Base-by-base conservation (phyloP, 2,797 vertebrate genomes). In the Lacerta viridis region DNA sequence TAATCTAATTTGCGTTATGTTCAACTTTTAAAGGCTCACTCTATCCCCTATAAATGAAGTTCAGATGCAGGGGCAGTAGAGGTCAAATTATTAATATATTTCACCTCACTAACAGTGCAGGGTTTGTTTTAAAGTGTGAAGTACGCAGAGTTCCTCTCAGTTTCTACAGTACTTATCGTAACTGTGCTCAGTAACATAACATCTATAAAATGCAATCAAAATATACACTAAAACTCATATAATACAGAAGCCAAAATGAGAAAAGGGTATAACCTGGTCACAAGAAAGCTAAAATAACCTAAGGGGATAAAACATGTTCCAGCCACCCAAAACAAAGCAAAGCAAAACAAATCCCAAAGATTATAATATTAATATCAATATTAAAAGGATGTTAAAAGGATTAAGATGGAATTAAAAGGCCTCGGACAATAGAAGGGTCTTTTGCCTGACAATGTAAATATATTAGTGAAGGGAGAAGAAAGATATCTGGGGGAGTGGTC, bases 31-130 rank as follows among this genome's bases (percentile, higher is more conserved):
- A 77, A 41, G 66, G 85, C 61, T 81, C 88, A 83, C 66, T 83
- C 68, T 91, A 46, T 71, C 91, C 86, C 87, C 88, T 87, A 84
- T 89, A 85, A 64, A 85, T 46, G 23, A 87, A 93, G 74, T 94
- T 46, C 86, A 91, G 75, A 0, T 88, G 59, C 86, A 85, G 5
- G 46, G 10, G 41, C 85, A 90, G 39, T 2, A 90, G 81, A 64
- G 84, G 17, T 89, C 75, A 61, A 27, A 18, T 33, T 82, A 77
- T 84, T 71, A 69, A 69, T 46, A 43, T 11, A 59, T 61, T 43
- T 25, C 23, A 61, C 6, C 55, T 39, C 61, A 64, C 61, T 23
- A 64, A 5, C 39, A 86, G 1, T 5, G 90, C 76, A 4, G 41
- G 18, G 4, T 27, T 39, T 87, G 88, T 87, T 39, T 93, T 78